Conservation (phyloP, 2,113 vertebrate genomes). For the Ameiurus melas region DNA sequence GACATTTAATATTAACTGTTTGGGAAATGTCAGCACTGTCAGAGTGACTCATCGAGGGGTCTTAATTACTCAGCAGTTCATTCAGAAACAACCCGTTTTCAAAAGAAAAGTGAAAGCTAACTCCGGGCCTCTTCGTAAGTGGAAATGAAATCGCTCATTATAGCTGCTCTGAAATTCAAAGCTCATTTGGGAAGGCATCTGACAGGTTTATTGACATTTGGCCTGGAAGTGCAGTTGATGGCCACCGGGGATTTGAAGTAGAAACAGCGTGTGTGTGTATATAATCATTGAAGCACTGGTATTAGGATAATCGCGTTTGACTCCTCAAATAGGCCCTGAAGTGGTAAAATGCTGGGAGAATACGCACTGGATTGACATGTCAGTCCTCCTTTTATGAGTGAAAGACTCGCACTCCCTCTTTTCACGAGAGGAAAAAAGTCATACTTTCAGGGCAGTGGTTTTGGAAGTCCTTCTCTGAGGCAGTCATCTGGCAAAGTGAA, state of each 20-base stretch:
- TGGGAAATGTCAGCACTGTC: constrained; percentile 77
- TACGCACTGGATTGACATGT: constrained; percentile 8
- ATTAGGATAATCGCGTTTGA: constrained; percentile 46
- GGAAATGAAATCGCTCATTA: constrained; percentile 77
- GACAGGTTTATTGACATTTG: constrained; percentile 75
- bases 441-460: constrained; percentile 62
- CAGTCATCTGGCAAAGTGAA: constrained; percentile 77
- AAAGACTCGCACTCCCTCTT: background rate
- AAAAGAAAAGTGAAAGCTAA: constrained; percentile 75
- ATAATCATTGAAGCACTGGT: constrained; percentile 13
- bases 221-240: constrained; percentile 61
- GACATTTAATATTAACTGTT: constrained; percentile 83
- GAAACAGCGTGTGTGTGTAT: background rate
- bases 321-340: constrained; percentile 33
- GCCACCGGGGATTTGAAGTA: constrained; percentile 61
- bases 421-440: constrained; percentile 25
- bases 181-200: constrained; percentile 70
- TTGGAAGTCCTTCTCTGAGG: constrained; percentile 71
- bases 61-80: constrained; percentile 82
- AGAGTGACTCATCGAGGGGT: constrained; percentile 73
- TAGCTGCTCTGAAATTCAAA: constrained; percentile 70
- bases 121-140: constrained; percentile 69
- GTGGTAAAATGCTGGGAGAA: constrained; percentile 45
- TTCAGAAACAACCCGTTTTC: constrained; percentile 75
- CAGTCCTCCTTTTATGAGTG: background rate